Percentiles rank a stretch among this genome's conserved stretches.
Evolutionary conservation across 1,140 invertebrate genomes (phyloP).

Genomic region (Cataglyphis hispanica): DNA sequence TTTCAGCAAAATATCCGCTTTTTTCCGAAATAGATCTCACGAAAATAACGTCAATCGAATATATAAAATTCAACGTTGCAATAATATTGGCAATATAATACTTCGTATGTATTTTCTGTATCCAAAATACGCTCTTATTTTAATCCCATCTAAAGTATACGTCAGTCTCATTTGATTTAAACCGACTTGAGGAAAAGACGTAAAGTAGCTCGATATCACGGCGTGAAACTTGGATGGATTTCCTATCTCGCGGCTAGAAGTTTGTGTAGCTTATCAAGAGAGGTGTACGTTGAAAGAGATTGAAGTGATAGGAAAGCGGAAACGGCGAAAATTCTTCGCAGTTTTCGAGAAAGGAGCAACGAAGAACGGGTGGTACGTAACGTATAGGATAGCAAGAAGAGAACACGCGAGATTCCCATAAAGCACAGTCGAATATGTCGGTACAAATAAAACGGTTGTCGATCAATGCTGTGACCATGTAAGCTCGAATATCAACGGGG

Average conservation of each 20-base stretch:
- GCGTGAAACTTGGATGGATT: conserved; percentile 12
- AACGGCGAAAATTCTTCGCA: conserved; percentile 18
- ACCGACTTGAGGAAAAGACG: not conserved
- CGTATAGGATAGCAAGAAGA: not conserved
- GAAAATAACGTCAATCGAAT: not conserved
- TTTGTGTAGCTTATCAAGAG: conserved; percentile 33
- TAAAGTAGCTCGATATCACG: conserved; percentile 6
- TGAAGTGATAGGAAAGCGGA: not conserved
- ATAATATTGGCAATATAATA: not conserved
- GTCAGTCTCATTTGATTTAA: not conserved
- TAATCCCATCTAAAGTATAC: not conserved
- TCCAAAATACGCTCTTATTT: not conserved
- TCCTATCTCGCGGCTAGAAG: not conserved
- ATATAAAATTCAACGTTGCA: not conserved
- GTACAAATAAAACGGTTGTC: conserved; percentile 29
- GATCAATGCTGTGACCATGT: conserved; percentile 5
- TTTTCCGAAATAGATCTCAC: not conserved
- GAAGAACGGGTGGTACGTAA: not conserved
- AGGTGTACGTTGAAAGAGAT: conserved; percentile 17
- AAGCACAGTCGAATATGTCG: conserved; percentile 15
- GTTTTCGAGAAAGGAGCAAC: not conserved
- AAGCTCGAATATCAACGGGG: conserved; percentile 4
- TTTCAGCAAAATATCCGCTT: not conserved
- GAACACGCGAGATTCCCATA: conserved; percentile 6
- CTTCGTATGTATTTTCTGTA: no score